These are phyloP conservation scores for Zeugodacus cucurbitae DNA, from an alignment of 1,140 invertebrate genomes.

Conservation along the genomic window DNA sequence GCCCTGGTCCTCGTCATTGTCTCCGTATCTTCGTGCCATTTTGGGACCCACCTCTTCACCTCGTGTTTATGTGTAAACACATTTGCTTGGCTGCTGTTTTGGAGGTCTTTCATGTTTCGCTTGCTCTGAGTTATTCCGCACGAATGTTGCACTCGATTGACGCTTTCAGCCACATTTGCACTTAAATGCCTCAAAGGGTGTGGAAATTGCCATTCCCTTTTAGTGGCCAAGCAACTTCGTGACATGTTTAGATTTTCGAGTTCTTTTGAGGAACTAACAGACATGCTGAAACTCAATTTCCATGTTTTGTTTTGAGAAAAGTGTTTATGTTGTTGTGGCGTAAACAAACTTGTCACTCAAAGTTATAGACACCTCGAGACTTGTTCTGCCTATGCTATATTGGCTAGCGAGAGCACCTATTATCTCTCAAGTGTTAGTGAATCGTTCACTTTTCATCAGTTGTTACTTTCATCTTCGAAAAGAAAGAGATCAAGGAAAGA, in stretches of 20 bases:
- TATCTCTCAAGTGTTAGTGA: no score
- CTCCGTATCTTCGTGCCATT: no score
- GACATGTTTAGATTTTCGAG: constrained; percentile 8
- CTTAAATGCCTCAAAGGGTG: neutral
- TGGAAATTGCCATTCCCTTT: neutral
- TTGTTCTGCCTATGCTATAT: no score
- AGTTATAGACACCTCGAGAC: no score
- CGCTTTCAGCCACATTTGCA: constrained; percentile 16
- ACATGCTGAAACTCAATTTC: neutral
- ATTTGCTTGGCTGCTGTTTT: neutral
- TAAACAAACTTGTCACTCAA: constrained; percentile 1
- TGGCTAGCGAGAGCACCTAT: no score
- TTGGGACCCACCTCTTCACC: neutral
- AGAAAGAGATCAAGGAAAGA: no score
- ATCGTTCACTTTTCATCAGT: no score
- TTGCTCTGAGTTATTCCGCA: constrained; percentile 11
- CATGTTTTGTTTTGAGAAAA: neutral
- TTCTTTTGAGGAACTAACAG: neutral
- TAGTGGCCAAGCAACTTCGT: neutral
- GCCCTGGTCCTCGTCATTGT: neutral
- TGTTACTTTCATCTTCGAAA: no score
- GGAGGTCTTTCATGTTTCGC: neutral
- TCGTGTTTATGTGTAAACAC: neutral
- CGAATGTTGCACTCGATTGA: constrained; percentile 12
- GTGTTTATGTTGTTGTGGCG: neutral